phyloP scores from a whole-genome alignment of 1,140 invertebrate genomes.

The Bombus consobrinus region DNA sequence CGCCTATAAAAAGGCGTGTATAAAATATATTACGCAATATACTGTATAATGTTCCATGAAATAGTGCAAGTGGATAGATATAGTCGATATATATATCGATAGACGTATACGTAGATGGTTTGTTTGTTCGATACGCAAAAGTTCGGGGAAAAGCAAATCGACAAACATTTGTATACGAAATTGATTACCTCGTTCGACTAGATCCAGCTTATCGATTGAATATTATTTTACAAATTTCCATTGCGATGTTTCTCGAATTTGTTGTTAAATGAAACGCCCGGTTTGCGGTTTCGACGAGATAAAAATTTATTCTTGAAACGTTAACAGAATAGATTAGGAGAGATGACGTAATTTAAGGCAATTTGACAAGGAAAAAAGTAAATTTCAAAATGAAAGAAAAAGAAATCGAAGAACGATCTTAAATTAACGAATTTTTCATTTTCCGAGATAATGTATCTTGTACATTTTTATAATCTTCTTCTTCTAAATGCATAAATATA shows the following conservation, averaged over 20 bases:
- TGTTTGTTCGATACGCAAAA: not conserved
- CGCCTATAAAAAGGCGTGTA: too few species aligned
- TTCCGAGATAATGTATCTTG: fast-evolving
- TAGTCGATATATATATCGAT: too few species aligned
- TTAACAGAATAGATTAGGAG: too few species aligned
- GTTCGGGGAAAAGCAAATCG: not conserved
- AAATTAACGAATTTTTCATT: not conserved
- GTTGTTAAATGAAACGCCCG: not conserved
- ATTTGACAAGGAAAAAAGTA: too few species aligned
- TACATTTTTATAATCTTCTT: not conserved
- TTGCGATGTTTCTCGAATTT: not conserved
- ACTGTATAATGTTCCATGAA: too few species aligned
- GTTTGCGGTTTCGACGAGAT: not conserved
- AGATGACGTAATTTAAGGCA: too few species aligned
- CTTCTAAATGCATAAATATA: not conserved
- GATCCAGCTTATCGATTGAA: not conserved
- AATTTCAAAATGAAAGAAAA: too few species aligned
- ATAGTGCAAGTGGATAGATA: too few species aligned
- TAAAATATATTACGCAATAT: too few species aligned
- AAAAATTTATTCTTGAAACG: not conserved
- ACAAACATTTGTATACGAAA: not conserved
- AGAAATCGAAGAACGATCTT: too few species aligned
- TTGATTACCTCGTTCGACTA: not conserved
- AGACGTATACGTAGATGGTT: too few species aligned
- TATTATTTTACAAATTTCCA: not conserved